Evolutionary conservation across 2,113 vertebrate species (phyloP), one percentile per base, ranked within the genome.

Genomic region (Chamaetylas fuelleborni): DNA sequence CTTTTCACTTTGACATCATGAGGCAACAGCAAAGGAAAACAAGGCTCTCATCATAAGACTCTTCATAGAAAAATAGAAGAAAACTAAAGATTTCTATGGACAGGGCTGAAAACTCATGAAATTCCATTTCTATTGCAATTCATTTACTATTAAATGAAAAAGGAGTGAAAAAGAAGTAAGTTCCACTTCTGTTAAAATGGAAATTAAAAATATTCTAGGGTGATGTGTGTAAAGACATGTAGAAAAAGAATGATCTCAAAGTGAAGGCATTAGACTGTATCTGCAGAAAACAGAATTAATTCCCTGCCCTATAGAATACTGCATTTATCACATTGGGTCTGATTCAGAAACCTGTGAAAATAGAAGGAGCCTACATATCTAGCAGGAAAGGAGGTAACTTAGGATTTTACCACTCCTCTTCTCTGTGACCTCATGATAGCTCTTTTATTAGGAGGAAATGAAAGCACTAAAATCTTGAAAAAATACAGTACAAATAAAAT

Each of bases 401-500:
- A n/a, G n/a, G 26, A 54, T 73, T 85, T 70, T 42, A 70, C 19
- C 11, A 17, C n/a, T n/a, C 17, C 25, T 86, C 20, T 47, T 72
- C 58, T 72, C 28, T 43, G 33, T 76, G 58, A 20, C 43, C 31
- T 18, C 19, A 18, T 51, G 13, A 50, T 67, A 81, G 33, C 26
- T 56, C 29, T 86, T 88, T 60, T 48, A 67, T 86, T 48, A 83
- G 54, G 26, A 70, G 51, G 56, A 91, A 83, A 92, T 53, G 4
- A 71, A 90, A 92, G 19, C 60, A 93, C 77, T 90, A 78, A 86
- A 86, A 78, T 17, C 22, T 62, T 70, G 34, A 23, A 51, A 74
- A 94, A 95, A 82, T 51, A 61, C 42, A 66, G 42, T 56, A 28
- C 74, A 92, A 96, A 96, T 86, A 78, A 81, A 94, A 83, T 81